A percentile compares a stretch with the other conserved stretches of the same genome.
Evolutionary conservation across 2,888 invertebrate genomes (phyloP).

Genomic region (Latheticus oryzae): DNA sequence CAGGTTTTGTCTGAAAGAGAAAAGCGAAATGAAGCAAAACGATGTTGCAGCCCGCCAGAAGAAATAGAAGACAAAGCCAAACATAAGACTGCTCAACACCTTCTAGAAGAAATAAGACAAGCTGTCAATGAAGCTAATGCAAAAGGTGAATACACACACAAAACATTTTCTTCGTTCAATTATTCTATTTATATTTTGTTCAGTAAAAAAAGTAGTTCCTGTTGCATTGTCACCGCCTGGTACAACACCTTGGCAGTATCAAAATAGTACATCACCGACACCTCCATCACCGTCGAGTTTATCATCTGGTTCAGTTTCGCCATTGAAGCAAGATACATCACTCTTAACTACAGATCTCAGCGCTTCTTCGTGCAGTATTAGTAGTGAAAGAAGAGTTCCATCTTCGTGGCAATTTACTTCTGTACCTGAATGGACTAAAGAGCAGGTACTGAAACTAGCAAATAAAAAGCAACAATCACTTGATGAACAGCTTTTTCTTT

Average conservation of each 20-base stretch:
- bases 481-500: conserved; percentile 48
- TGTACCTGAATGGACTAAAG: conserved; percentile 82
- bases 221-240: conserved; percentile 73
- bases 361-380: conserved; percentile 73
- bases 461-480: conserved; percentile 9
- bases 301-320: conserved; percentile 72
- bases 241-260: conserved; percentile 73
- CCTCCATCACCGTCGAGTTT: conserved; percentile 75
- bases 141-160: conserved; percentile 79
- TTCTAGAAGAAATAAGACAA: conserved; percentile 88
- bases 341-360: conserved; percentile 69
- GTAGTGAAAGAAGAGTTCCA: conserved; percentile 72
- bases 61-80: conserved; percentile 70
- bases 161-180: too few relatives aligned
- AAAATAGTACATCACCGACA: conserved; percentile 64
- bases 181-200: conserved; percentile 12
- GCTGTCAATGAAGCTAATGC: conserved; percentile 91
- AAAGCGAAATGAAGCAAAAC: conserved; percentile 72
- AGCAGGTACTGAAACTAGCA: conserved; percentile 70
- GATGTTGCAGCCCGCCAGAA: conserved; percentile 70
- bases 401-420: conserved; percentile 78
- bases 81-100: conserved; percentile 80
- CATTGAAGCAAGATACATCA: conserved; percentile 68
- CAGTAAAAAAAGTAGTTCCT: conserved; percentile 76
- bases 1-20: conserved; percentile 83